Evolutionary conservation across 2,113 vertebrate genomes (phyloP).

Genomic region (Archilochus colubris): DNA sequence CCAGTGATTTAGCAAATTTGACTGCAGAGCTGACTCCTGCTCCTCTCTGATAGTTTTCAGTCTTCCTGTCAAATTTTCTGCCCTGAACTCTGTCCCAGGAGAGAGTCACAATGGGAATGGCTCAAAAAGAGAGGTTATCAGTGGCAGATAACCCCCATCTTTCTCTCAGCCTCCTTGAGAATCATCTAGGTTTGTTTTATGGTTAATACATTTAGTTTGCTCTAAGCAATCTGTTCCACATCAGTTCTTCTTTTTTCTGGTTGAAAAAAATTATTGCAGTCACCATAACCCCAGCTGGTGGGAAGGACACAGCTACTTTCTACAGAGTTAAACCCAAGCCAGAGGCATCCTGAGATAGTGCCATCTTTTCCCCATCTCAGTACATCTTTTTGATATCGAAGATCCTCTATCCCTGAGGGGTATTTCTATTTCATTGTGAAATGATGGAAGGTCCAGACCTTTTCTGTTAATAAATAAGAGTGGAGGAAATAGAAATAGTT

Average conservation of each 20-base stretch:
- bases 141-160: background rate
- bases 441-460: background rate
- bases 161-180: background rate
- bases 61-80: background rate
- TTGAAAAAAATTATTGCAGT: background rate
- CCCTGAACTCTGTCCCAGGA: background rate
- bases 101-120: background rate
- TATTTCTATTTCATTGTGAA: background rate
- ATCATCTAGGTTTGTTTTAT: background rate
- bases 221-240: background rate
- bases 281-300: background rate
- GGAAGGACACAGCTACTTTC: background rate
- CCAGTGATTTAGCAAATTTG: background rate
- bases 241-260: background rate
- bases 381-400: background rate
- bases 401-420: background rate
- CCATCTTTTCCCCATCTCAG: background rate
- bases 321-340: background rate
- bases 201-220: background rate
- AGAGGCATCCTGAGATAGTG: background rate
- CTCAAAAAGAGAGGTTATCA: background rate
- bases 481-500: background rate
- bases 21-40: background rate
- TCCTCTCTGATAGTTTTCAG: background rate
- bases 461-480: background rate